Base-by-base conservation (phyloP, 2,888 invertebrate species). In the Hirudinaria manillensis region DNA sequence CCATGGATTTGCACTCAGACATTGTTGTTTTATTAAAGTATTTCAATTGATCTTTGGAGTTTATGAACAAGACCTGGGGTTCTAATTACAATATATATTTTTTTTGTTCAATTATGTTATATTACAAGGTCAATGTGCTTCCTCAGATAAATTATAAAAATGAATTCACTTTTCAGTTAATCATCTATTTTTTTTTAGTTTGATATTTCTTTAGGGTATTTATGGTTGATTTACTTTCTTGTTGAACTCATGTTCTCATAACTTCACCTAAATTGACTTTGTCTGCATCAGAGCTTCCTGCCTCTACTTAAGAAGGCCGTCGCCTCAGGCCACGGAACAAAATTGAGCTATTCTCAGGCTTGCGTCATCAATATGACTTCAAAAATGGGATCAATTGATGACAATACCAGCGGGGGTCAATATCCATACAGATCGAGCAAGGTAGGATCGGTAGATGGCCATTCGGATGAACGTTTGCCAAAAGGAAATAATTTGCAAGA, bases 391-490 rank as follows among this genome's bases (percentile, higher is more conserved):
- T 94, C 93, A 10, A 91, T 94, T 74, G 86, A 88, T 55, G 86
- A 88, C 74, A 94, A 93, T 83, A 88, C 87, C 38, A 88, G 90
- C 76, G 93, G 93, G 27, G 93, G 92, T 51, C 89, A 90, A 82
- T 93, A 93, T 84, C 90, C 93, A 0, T 94, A 94, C 83, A 89
- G 93, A 80, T 90, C 91, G 79, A 93, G 93, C 67, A 94, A 95
- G 89, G 93, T 92, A 86, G 21, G 45, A n/a, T n/a, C 27, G 13
- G n/a, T 66, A 16, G n/a, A n/a, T n/a, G n/a, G n/a, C n/a, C n/a
- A n/a, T n/a, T n/a, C n/a, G n/a, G n/a, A n/a, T n/a, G n/a, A n/a
- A n/a, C n/a, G n/a, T n/a, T n/a, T n/a, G n/a, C n/a, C 3, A 45
- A 45, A 45, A 45, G 45, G 10, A 10, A 6, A 36, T 45, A 2